Evolutionary conservation across 2,888 invertebrate species (phyloP).

Genomic region (Amorpha juglandis): DNA sequence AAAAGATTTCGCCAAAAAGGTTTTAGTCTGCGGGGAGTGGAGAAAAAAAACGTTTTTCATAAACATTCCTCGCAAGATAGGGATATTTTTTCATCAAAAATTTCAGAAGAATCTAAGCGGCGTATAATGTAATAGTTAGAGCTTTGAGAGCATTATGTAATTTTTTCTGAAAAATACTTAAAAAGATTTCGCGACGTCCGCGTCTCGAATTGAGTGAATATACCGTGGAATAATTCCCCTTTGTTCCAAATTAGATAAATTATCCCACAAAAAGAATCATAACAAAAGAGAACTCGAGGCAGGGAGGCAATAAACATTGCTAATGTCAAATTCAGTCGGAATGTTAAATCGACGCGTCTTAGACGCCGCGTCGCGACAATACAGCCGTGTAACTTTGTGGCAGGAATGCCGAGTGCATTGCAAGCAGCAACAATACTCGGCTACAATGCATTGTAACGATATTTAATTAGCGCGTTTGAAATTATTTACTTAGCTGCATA

Average conservation of each 20-base stretch:
- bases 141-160: constrained; percentile 24
- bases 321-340: constrained; percentile 74
- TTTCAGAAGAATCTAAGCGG: constrained; percentile 25
- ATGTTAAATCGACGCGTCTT: constrained; percentile 68
- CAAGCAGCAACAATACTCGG: background rate
- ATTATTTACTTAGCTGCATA: background rate
- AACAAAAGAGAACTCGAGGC: constrained; percentile 63
- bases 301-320: constrained; percentile 72
- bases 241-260: constrained; percentile 79
- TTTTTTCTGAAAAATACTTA: constrained; percentile 27
- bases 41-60: constrained; percentile 27
- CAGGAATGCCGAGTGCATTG: background rate
- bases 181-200: constrained; percentile 42
- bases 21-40: constrained; percentile 28
- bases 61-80: constrained; percentile 27
- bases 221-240: constrained; percentile 61
- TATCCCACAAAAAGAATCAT: constrained; percentile 70
- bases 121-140: constrained; percentile 27
- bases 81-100: constrained; percentile 25
- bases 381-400: too few species aligned
- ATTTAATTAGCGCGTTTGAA: constrained; percentile 9
- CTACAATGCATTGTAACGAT: background rate
- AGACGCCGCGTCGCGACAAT: constrained; percentile 34
- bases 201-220: constrained; percentile 51
- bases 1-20: constrained; percentile 33